A percentile compares a stretch with the other conserved stretches of the same genome.
These are phyloP conservation scores for Radopholus similis DNA, from an alignment of 1,140 invertebrate genomes.

Conservation along the genomic window DNA sequence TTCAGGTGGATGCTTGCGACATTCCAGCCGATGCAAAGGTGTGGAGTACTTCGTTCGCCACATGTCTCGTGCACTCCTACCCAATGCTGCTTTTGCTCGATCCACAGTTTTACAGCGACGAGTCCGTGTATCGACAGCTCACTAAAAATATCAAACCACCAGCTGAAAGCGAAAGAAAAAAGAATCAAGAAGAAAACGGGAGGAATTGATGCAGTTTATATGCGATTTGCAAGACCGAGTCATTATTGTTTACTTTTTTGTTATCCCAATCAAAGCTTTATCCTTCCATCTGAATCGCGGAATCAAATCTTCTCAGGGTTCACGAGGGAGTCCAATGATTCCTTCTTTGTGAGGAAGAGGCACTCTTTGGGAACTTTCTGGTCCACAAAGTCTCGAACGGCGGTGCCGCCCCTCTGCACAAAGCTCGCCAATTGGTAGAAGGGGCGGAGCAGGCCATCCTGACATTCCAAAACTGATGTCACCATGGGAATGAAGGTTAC, in stretches of 20 bases:
- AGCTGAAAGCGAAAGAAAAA: constrained; percentile 16
- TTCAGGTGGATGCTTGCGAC: constrained; percentile 24
- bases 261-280: neutral
- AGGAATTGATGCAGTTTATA: neutral
- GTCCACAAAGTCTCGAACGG: constrained; percentile 1
- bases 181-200: neutral
- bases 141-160: constrained; percentile 32
- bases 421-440: constrained; percentile 15
- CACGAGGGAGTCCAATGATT: constrained; percentile 1
- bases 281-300: neutral
- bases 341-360: constrained; percentile 2
- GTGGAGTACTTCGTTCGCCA: constrained; percentile 49
- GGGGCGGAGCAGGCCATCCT: constrained; percentile 17
- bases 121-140: constrained; percentile 43
- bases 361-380: constrained; percentile 15
- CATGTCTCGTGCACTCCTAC: constrained; percentile 41
- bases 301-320: neutral
- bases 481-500: neutral
- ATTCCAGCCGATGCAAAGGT: constrained; percentile 18
- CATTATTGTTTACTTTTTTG: neutral
- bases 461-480: neutral
- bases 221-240: neutral
- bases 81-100: constrained; percentile 54
- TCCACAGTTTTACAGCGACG: constrained; percentile 35
- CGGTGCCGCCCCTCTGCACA: neutral